Conservation (phyloP, 2,113 vertebrate species). For the Elaphurus davidianus region DNA sequence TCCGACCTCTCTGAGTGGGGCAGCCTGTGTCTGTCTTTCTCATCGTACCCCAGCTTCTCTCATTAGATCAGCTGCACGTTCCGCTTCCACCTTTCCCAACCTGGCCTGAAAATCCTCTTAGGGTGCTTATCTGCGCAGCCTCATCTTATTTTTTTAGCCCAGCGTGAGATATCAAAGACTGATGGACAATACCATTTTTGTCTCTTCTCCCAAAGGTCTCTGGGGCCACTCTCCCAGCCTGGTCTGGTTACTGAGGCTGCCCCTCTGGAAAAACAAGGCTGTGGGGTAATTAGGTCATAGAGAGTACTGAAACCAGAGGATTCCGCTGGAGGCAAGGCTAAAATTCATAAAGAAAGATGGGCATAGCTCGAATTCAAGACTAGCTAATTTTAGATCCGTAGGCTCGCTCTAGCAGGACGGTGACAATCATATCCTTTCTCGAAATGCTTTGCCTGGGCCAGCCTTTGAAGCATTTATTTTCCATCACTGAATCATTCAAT, state of each 20-base stretch:
- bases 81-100: not conserved
- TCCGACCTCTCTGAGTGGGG: not conserved
- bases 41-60: not conserved
- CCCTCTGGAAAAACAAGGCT: not conserved
- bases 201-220: constrained; percentile 18
- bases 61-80: not conserved
- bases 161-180: not conserved
- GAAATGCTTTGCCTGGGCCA: constrained; percentile 12
- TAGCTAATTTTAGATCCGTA: constrained; percentile 31
- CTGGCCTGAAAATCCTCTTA: not conserved
- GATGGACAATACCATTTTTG: constrained; percentile 7
- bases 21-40: not conserved
- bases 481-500: constrained; percentile 74
- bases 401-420: constrained; percentile 42
- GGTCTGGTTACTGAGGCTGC: not conserved
- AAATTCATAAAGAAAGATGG: constrained; percentile 56
- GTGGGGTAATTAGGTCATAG: constrained; percentile 56
- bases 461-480: constrained; percentile 72
- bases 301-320: not conserved
- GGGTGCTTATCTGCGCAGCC: not conserved
- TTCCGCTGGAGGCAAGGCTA: not conserved
- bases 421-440: constrained; percentile 55
- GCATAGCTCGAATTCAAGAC: not conserved
- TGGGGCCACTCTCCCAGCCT: not conserved
- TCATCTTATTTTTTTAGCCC: not conserved